Conservation (phyloP, 1,140 invertebrate species). For the Hylaeus volcanicus region DNA sequence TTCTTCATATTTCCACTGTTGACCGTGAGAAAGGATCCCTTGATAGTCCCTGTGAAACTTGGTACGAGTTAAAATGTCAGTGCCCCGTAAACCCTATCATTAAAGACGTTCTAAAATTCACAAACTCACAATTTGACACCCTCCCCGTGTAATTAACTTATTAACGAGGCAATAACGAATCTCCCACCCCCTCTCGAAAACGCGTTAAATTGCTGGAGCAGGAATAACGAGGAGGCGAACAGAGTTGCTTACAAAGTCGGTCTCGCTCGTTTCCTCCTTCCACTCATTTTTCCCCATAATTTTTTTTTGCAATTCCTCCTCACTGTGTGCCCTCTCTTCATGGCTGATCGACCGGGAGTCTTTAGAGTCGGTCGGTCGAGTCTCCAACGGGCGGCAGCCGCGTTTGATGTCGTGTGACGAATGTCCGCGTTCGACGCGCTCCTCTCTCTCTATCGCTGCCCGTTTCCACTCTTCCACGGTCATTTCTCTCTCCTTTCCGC, state of each 20-base stretch:
- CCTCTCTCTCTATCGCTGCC: constrained; percentile 29
- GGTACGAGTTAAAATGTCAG: too few relatives aligned
- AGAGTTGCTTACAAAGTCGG: constrained; percentile 55
- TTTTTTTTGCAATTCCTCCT: constrained; percentile 67
- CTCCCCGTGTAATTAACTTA: not conserved
- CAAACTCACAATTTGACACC: not conserved
- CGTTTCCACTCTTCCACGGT: not conserved
- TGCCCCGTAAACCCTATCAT: too few relatives aligned
- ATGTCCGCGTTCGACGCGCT: constrained; percentile 76
- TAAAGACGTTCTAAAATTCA: not conserved
- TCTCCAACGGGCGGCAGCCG: constrained; percentile 75
- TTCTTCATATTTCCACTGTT: too few relatives aligned
- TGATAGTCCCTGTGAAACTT: too few relatives aligned
- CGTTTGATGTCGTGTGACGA: constrained; percentile 80
- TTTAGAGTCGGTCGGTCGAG: constrained; percentile 76
- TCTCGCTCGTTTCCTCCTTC: constrained; percentile 54
- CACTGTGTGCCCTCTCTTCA: constrained; percentile 67
- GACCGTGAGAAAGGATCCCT: too few relatives aligned
- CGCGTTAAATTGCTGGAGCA: constrained; percentile 27
- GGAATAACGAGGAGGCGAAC: constrained; percentile 35
- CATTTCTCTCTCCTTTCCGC: constrained; percentile 25
- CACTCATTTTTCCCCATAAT: constrained; percentile 58
- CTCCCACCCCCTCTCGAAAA: constrained; percentile 15
- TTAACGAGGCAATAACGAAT: not conserved
- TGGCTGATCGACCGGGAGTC: constrained; percentile 75